Conservation (phyloP, 2,797 vertebrate species). For the Carapus acus region DNA sequence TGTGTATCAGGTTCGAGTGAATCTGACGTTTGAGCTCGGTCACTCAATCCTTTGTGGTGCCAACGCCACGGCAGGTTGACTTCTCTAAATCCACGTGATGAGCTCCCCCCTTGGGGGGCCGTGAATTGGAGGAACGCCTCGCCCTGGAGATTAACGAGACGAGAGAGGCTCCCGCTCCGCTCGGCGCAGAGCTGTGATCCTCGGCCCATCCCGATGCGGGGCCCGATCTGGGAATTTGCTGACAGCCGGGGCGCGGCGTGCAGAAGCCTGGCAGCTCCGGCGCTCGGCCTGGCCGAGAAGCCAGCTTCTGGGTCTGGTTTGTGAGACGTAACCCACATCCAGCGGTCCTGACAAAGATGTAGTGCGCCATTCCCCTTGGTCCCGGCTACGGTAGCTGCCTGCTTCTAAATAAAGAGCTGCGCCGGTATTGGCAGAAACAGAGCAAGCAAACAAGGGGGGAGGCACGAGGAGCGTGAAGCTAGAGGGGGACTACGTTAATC, state of each 20-base stretch:
- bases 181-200: constrained; percentile 1
- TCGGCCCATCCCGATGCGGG: constrained; percentile 4
- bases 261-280: constrained; percentile 30
- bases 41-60: neutral
- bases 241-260: constrained; percentile 16
- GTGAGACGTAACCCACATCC: constrained; percentile 62
- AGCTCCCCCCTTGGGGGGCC: constrained; percentile 22
- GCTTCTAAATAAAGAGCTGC: constrained; percentile 70
- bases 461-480: constrained; percentile 34
- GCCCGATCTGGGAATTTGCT: neutral
- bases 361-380: constrained; percentile 46
- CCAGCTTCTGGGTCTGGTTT: constrained; percentile 39
- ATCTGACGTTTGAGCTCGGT: neutral
- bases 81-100: constrained; percentile 12
- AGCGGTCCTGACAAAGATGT: constrained; percentile 50
- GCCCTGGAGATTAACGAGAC: constrained; percentile 16
- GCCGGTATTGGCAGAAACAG: constrained; percentile 51
- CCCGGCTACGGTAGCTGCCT: constrained; percentile 48
- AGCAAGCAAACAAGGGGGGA: constrained; percentile 34
- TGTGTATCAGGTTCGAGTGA: too few relatives aligned
- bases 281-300: constrained; percentile 23
- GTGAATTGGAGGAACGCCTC: constrained; percentile 16
- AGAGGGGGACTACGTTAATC: constrained; percentile 57
- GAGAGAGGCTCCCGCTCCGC: constrained; percentile 1
- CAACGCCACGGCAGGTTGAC: constrained; percentile 1